A percentile compares a stretch with the other conserved stretches of the same genome.
phyloP scores from a whole-genome alignment of 2,113 vertebrate genomes.

The Triplophysa siluroides region DNA sequence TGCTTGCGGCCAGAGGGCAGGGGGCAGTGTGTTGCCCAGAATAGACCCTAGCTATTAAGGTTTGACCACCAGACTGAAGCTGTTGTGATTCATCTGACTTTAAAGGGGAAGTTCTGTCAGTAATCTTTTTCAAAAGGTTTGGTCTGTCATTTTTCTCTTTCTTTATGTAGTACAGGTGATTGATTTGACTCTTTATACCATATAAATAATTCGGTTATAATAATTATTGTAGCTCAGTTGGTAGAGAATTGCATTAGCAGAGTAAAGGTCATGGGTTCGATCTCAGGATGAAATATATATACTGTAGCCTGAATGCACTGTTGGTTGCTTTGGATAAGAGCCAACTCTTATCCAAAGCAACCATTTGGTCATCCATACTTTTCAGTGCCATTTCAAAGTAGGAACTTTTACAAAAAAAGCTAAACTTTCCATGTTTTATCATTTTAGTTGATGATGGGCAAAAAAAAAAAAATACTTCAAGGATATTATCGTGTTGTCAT shows the following conservation, averaged over 20 bases:
- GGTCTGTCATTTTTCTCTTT: constrained; percentile 5
- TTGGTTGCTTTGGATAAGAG: too few relatives aligned
- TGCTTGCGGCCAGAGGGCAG: constrained; percentile 5
- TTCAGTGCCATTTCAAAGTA: too few relatives aligned
- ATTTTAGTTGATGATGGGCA: too few relatives aligned
- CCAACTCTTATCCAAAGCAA: too few relatives aligned
- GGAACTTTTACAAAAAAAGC: too few relatives aligned
- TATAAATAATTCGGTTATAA: neutral
- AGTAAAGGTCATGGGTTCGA: too few relatives aligned
- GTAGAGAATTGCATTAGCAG: neutral
- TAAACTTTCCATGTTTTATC: too few relatives aligned
- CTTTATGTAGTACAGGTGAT: neutral
- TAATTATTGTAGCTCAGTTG: neutral
- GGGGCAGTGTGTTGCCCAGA: constrained; percentile 12
- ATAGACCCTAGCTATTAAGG: constrained; percentile 22
- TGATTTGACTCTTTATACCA: neutral
- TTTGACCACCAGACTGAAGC: constrained; percentile 16
- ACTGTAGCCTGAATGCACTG: too few relatives aligned
- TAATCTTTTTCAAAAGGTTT: constrained; percentile 5
- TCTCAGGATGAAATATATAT: too few relatives aligned
- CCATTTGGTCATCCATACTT: too few relatives aligned
- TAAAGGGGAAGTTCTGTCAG: neutral
- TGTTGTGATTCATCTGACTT: constrained; percentile 28
- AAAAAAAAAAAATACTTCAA: too few relatives aligned
- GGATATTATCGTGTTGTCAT: too few relatives aligned